Conservation (phyloP, 2,888 invertebrate genomes). For the Acleris literana region DNA sequence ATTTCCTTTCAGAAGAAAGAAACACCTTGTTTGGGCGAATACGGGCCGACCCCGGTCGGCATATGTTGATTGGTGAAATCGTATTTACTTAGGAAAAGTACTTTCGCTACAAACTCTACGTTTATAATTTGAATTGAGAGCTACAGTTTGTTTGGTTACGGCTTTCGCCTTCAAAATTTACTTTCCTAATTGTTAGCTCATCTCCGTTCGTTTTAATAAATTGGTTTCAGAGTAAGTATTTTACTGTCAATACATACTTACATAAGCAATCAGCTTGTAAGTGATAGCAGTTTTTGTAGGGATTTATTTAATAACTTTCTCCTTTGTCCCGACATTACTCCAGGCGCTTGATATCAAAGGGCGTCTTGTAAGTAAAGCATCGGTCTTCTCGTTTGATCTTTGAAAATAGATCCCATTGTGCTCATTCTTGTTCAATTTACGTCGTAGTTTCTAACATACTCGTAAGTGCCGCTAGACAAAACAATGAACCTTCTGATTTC, state of each 20-base stretch:
- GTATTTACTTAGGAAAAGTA: slow-evolving; percentile 20
- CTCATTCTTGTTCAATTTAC: slow-evolving; percentile 28
- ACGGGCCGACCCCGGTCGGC: not conserved
- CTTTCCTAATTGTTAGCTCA: slow-evolving; percentile 24
- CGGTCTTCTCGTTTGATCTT: slow-evolving; percentile 32
- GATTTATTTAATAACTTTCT: slow-evolving; percentile 26
- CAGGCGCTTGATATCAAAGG: slow-evolving; percentile 32
- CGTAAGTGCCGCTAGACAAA: not conserved
- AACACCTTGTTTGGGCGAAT: slow-evolving; percentile 2
- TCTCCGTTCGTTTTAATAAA: slow-evolving; percentile 8
- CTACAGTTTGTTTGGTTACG: slow-evolving; percentile 13
- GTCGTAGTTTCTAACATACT: slow-evolving; percentile 16
- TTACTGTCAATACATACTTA: slow-evolving; percentile 1
- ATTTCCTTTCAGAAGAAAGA: slow-evolving; percentile 18
- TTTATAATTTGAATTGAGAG: slow-evolving; percentile 24
- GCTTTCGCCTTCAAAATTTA: slow-evolving; percentile 15
- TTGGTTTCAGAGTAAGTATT: not conserved
- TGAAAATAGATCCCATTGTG: slow-evolving; percentile 32
- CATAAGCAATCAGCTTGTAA: not conserved
- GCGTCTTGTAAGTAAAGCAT: slow-evolving; percentile 29
- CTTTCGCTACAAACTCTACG: slow-evolving; percentile 12
- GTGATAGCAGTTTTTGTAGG: slow-evolving; percentile 3
- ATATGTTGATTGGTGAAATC: slow-evolving; percentile 28
- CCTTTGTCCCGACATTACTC: slow-evolving; percentile 23
- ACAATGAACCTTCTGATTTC: no score